Evolutionary conservation across 2,113 vertebrate genomes (phyloP).

Genomic region (rat (Rattus norvegicus)): GRCr8 NC_086039.1:136106001-136106500

Average conservation of each 20-base stretch:
- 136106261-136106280: background rate
- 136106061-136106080: background rate
- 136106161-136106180: background rate
- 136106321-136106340: background rate
- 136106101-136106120: background rate
- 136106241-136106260: background rate
- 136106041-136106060: slow-evolving; percentile 24
- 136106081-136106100: slow-evolving; percentile 39
- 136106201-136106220: background rate
- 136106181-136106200: background rate
- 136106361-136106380: slow-evolving; percentile 4
- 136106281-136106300: background rate
- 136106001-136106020: background rate
- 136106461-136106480: background rate
- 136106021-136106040: slow-evolving; percentile 23
- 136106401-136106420: slow-evolving; percentile 55
- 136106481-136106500: slow-evolving; percentile 45
- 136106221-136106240: slow-evolving; percentile 33
- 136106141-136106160: background rate
- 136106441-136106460: background rate
- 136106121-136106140: background rate
- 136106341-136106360: slow-evolving; percentile 12
- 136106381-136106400: slow-evolving; percentile 44
- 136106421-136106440: slow-evolving; percentile 4
- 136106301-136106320: background rate